These are phyloP conservation scores for Eurytoma californica DNA, from an alignment of 2,888 invertebrate species.

Conservation along the genomic window DNA sequence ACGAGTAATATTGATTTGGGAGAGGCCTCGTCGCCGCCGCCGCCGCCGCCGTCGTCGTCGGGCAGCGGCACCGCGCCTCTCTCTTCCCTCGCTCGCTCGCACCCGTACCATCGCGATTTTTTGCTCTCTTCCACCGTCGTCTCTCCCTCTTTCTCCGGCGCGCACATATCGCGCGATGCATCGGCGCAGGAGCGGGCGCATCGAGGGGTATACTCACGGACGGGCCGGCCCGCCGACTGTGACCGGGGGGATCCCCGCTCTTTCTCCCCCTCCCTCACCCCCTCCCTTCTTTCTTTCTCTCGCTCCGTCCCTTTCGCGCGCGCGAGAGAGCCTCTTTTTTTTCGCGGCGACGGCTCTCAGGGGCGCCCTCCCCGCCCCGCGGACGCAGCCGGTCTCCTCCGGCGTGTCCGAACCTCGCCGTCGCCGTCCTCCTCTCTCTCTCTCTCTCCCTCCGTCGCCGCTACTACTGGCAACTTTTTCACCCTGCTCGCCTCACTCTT, in stretches of 20 bases:
- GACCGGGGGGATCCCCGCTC: constrained; percentile 56
- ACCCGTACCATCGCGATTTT: constrained; percentile 2
- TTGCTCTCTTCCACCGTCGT: constrained; percentile 12
- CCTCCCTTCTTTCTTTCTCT: neutral
- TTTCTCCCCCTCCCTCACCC: constrained; percentile 18
- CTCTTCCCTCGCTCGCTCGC: constrained; percentile 4
- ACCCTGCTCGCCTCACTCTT: constrained; percentile 55
- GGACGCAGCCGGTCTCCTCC: neutral
- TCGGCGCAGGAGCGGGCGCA: constrained; percentile 66
- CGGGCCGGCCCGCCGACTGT: neutral
- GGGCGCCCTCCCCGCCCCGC: constrained; percentile 38
- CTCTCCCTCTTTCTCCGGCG: neutral
- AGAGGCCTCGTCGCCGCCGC: constrained; percentile 66
- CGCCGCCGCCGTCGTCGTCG: constrained; percentile 11
- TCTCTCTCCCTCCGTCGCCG: constrained; percentile 41
- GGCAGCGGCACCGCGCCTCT: constrained; percentile 16
- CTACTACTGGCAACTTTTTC: constrained; percentile 58
- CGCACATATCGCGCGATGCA: constrained; percentile 69
- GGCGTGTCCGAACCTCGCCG: constrained; percentile 19
- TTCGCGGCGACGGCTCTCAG: constrained; percentile 29
- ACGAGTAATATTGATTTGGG: constrained; percentile 75
- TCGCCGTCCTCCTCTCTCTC: constrained; percentile 14
- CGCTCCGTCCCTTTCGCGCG: constrained; percentile 30
- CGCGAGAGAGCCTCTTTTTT: constrained; percentile 31
- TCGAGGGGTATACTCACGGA: constrained; percentile 68